Base-by-base conservation (phyloP, 1,140 invertebrate species). In the Bombus balteatus region DNA sequence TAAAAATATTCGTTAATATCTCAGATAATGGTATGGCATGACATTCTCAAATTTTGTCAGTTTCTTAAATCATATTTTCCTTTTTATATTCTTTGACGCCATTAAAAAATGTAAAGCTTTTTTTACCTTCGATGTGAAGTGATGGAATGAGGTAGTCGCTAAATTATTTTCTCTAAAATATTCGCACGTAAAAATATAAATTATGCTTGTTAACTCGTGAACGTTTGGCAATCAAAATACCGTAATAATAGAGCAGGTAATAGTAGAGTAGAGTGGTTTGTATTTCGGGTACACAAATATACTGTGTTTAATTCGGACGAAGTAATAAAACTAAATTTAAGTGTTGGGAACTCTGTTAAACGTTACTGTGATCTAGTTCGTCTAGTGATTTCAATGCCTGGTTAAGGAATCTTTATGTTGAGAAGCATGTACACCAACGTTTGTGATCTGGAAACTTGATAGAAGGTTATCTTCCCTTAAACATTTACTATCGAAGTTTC, bases 381-480 rank as follows among this genome's bases (percentile, higher is more conserved):
- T 28, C n/a, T 18, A 22, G 71, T 76, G 62, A 87, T 18, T 76
- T 81, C 15, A 81, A 87, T 18, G 72, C 72, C 13, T 81, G 72
- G 65, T 39, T 15, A 41, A 9, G 37, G 28, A 13, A 39, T 37
- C 3, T 59, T 39, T 53, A 13, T n/a, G 18, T 28, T 22, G n/a
- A 5, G 34, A n/a, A 53, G 15, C 32, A 34, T 39, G 47, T n/a
- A 71, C 43, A 15, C 18, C 9, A 25, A n/a, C 0, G 12, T 9
- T 9, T 12, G 9, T 47, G 34, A 70, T 37, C 5, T 28, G 37
- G 28, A 65, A 62, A 41, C 25, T 18, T 12, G 18, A 2, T 28
- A 70, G 22, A 43, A 47, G 41, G 10, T 66, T 57, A 57, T 32
- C 22, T 81, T 28, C 3, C 39, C 8, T 65, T 47, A 47, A 47